Evolutionary conservation across 1,140 invertebrate species (phyloP), one percentile per base, ranked within the genome.

Genomic region (Drosophila yakuba): DNA sequence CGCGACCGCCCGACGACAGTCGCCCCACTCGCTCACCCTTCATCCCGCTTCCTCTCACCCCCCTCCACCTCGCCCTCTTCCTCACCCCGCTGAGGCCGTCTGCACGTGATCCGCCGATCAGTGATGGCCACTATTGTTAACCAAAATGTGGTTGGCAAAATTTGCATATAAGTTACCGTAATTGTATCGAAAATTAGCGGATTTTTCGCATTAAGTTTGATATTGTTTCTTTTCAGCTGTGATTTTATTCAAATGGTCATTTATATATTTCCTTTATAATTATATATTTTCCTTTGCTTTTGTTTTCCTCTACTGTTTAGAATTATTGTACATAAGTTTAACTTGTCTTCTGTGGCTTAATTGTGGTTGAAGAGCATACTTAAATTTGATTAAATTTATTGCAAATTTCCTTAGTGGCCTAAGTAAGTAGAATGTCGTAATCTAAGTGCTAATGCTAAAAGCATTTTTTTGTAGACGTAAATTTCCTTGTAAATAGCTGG

Each of bases 1-100:
- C 84, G 80, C 80, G 84, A 57, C 43, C 73, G 48, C 55, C 50
- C 81, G 64, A 83, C 75, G 71, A 83, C 80, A 76, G 72, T 78
- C 47, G 28, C 59, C 74, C 72, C 80, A 51, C 3, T 74, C 55
- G 50, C 51, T 28, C 45, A 17, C 48, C 25, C 35, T 45, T 57
- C 63, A 6, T 35, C 51, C 10, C 10, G 0, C 14, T 36, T 28
- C 8, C 61, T 12, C 38, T 36, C 44, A 28, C 10, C 17, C 15
- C 23, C 44, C n/a, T n/a, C n/a, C n/a, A n/a, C n/a, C 15, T 20
- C 38, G 6, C 23, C 23, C 2, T 25, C 23, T 25, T 0, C 23
- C 23, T 4, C 25, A 4, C 25, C 25, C 25, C 32, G 32, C 32
- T 17, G 41, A 10, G 41, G 20, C 23, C 45, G 64, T 47, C 60